Percentiles rank a stretch among this genome's conserved stretches.
Conservation (phyloP, 2,888 invertebrate species). For the Xestia rhomboidea region DNA sequence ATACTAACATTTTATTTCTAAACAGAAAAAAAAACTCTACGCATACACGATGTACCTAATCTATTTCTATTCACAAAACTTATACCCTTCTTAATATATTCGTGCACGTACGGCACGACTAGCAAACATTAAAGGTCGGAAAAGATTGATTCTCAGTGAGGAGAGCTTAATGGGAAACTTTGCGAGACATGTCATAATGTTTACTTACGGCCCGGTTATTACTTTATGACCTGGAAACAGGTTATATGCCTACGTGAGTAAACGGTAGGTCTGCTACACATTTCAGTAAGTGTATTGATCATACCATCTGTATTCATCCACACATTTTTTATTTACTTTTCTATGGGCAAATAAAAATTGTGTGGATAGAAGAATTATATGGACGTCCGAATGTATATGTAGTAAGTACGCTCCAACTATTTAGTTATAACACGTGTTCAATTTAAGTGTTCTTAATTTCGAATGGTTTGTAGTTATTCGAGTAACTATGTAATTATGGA, state of each 20-base stretch:
- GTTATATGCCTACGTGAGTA: constrained; percentile 31
- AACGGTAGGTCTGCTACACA: constrained; percentile 9
- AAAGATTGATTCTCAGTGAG: constrained; percentile 56
- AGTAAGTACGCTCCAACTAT: background rate
- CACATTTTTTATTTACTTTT: background rate
- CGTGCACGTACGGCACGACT: constrained; percentile 23
- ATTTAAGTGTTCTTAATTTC: background rate
- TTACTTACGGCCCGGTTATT: constrained; percentile 50
- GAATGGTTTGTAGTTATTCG: background rate
- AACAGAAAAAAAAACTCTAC: background rate
- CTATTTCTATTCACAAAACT: constrained; percentile 28
- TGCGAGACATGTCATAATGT: constrained; percentile 42
- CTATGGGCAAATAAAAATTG: background rate
- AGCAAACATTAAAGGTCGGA: constrained; percentile 35
- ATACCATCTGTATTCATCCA: background rate
- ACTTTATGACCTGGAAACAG: constrained; percentile 46
- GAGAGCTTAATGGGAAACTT: constrained; percentile 49
- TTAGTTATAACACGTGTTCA: background rate
- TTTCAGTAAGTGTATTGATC: constrained; percentile 10
- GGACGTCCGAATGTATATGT: background rate
- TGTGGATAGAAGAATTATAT: background rate
- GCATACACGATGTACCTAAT: background rate
- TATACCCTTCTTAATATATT: constrained; percentile 19
- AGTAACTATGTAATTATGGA: background rate
- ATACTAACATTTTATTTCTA: background rate